Base-by-base conservation (phyloP, 2,113 vertebrate genomes). In the Peromyscus maniculatus region DNA sequence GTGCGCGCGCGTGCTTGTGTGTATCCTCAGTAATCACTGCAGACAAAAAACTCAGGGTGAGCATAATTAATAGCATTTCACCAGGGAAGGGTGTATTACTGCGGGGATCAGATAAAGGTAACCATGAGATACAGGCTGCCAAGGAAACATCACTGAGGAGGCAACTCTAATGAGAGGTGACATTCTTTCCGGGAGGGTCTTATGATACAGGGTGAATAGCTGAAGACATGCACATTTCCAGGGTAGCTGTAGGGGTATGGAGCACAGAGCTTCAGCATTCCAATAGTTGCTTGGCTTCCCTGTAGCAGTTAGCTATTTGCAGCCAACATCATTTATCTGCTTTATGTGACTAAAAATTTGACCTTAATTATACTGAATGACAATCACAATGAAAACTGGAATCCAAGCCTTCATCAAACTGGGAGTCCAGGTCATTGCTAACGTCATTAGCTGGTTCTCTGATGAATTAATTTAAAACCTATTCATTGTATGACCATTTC, bases 381-480 rank as follows among this genome's bases (percentile, higher is more conserved):
- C 74, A 96, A 46, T 39, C 69, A 90, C 15, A 79, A 16, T 62
- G 52, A 93, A 87, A 91, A 7, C 22, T 78, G 26, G 36, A 92
- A 49, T 74, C 55, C 28, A 90, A 62, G 94, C 33, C 46, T 91
- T 39, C 90, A 10, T 39, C 90, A 13, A 33, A 0, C 17, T 74
- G 71, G 10, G 93, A 72, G 39, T 92, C 83, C 55, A 46, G 10
- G 62, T 74, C 31, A 19, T 92, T 88, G 52, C 74, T 94, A 79
- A 80, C 24, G 13, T 74, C 89, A 91, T 49, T 64, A 52, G 7
- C 39, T 90, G 33, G 24, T 92, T 87, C 28, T 95, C 69, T 90
- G 75, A 74, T 62, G 49, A 91, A 59, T 94, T 80, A 66, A 93
- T 87, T 91, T 93, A 46, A 95, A 95, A 39, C 17, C 1, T 78